Evolutionary conservation across 2,797 vertebrate genomes (phyloP), one percentile per base, ranked within the genome.

Genomic region (Clarias laeviceps): DNA sequence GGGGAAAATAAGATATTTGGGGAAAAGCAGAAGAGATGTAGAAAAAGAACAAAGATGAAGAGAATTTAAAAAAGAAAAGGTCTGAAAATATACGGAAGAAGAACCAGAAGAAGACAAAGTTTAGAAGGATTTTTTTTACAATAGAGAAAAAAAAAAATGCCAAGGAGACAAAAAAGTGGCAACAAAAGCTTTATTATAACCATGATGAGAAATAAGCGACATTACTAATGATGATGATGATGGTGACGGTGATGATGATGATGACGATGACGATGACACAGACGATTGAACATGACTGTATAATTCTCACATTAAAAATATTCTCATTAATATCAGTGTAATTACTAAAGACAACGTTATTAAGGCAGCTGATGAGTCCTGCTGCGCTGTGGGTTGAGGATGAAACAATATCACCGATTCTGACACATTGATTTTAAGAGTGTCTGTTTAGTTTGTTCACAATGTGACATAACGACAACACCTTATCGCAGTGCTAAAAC

Each of bases 281-380:
- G 61, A 56, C 17, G 80, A 85, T 74, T 82, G 62, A 86, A 76
- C 84, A 57, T 40, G 69, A 66, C 61, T 73, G 68, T 14, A 56
- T 65, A 81, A 54, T 85, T 86, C 70, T 56, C 20, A 29, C 24
- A 82, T 65, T 76, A 76, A 64, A 74, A 82, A 78, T 68, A 54
- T 83, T 50, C 65, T 85, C 32, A 69, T 85, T 80, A 54, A 73
- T 65, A 85, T 65, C 59, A 57, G 78, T 74, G 18, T 73, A 65
- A 85, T 62, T 85, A 56, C 61, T 77, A 54, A 84, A 84, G 61
- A 84, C 82, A 84, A 54, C 37, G 72, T 84, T 76, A 84, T 76
- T 77, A 56, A 77, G 72, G n/a, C 24, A 83, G 34, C n/a, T 64
- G 37, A 45, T 9, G 82, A 64, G 61, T 77, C 72, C 72, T 34